Base-by-base conservation (phyloP, 1,140 invertebrate species). In the Laodelphax striatellus region DNA sequence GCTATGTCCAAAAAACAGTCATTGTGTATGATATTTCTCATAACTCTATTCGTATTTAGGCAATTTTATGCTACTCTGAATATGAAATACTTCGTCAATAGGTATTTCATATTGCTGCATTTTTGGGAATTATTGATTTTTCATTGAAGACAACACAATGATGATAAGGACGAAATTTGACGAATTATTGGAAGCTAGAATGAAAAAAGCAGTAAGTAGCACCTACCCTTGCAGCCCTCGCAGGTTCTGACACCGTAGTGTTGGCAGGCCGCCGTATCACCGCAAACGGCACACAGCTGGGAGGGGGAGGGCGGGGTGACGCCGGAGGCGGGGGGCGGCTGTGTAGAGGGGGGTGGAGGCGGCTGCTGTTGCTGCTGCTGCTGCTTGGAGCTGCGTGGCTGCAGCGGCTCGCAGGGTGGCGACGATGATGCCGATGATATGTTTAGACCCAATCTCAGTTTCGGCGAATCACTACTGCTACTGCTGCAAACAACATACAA, bases 181-280 rank as follows among this genome's bases (percentile, higher is more conserved):
- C n/a, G n/a, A n/a, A n/a, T n/a, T n/a, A n/a, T n/a, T n/a, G n/a
- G n/a, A 28, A 28, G 6, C 2, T 28, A 28, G 24, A 4, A 28
- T 38, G 10, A 11, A 38, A 11, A 13, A 8, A 2, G 34, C 3
- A 11, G 4, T 11, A 38, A 13, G 34, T 11, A 9, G 4, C 9
- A 38, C 34, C 28, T 65, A 70, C 70, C 88, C 80, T 99, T 99
- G 77, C 97, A 99, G 1, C 97, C 96, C 77, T 99, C 96, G 69
- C 91, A 94, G 0, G 97, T 99, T 43, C 95, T 77, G 0, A 98
- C 96, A 0, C 96, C 97, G 71, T 99, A 99, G 72, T 99, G 95
- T 69, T 98, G 94, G 69, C 97, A 98, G 17, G 95, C 94, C 0
- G 97, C 97, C 8, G 93, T 96, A 73, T 99, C 97, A 0, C 95